Base-by-base conservation (phyloP, 2,888 invertebrate genomes). In the Saturnia japonica region DNA sequence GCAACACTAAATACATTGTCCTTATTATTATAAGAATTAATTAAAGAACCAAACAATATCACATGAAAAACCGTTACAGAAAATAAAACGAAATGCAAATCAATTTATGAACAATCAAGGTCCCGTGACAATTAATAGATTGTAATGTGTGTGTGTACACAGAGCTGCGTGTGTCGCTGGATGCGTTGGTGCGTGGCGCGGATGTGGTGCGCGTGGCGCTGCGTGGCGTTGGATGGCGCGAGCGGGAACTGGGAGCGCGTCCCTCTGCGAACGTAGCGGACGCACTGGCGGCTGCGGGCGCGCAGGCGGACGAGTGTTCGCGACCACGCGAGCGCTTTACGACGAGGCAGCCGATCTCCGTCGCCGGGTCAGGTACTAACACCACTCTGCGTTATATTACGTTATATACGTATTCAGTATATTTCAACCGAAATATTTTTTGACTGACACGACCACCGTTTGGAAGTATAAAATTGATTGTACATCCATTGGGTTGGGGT, bases 291-390 rank as follows among this genome's bases (percentile, higher is more conserved):
- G 77, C 76, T 0, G 90, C 90, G 1, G 80, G 85, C 57, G 86
- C 84, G 68, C 85, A 87, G 68, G 92, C 92, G 0, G 91, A 92
- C 77, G 91, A 1, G 91, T 94, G 69, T 92, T 91, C 74, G 91
- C 86, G 0, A 89, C 85, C 19, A 86, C 92, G 12, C 76, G 94
- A 1, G 93, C 87, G 28, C 75, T 94, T 47, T 93, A 94, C 75
- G 93, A 93, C 72, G 94, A 94, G 74, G 94, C 93, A 7, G 90
- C 91, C 9, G 94, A 94, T 75, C 84, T 94, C 64, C 83, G 94
- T 47, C 84, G 95, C 66, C 86, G 92, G 19, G 94, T 94, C 34
- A 83, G 90, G 78, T 74, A 60, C n/a, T n/a, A n/a, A n/a, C 47
- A 19, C 16, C 47, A 47, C 47, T 47, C 14, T 1, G 11, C 2